phyloP scores from a whole-genome alignment of 2,888 invertebrate species.

The Lamellibrachia satsuma region DNA sequence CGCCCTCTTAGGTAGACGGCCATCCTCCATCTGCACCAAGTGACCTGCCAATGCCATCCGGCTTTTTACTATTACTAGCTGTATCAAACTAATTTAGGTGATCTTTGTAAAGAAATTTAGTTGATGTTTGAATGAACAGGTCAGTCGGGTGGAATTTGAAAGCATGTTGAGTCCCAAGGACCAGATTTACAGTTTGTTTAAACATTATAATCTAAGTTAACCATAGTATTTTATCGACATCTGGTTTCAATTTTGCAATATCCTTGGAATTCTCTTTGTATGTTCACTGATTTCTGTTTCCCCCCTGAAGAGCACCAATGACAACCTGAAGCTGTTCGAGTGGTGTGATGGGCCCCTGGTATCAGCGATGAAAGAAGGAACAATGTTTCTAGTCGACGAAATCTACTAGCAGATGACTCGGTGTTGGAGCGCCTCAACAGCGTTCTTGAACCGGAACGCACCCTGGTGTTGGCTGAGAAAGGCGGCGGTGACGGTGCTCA shows the following conservation, averaged over 20 bases:
- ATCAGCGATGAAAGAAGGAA: constrained; percentile 86
- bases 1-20: too few species aligned
- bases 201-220: too few species aligned
- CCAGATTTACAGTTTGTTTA: too few species aligned
- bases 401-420: constrained; percentile 97
- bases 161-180: too few species aligned
- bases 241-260: background rate
- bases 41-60: too few species aligned
- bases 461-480: constrained; percentile 89
- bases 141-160: background rate
- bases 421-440: constrained; percentile 95
- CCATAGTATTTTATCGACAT: background rate
- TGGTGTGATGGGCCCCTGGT: constrained; percentile 98
- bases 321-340: constrained; percentile 77
- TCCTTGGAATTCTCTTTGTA: background rate
- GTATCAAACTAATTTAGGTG: too few species aligned
- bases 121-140: too few species aligned
- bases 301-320: background rate
- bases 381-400: constrained; percentile 94
- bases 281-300: background rate
- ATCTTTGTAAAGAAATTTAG: too few species aligned
- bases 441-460: constrained; percentile 90
- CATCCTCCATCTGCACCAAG: too few species aligned
- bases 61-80: too few species aligned
- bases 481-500: constrained; percentile 42